These are phyloP conservation scores for Trachythela sp. DNA, from an alignment of 64 coral and sea anemone genomes.

Conservation along the genomic window DNA sequence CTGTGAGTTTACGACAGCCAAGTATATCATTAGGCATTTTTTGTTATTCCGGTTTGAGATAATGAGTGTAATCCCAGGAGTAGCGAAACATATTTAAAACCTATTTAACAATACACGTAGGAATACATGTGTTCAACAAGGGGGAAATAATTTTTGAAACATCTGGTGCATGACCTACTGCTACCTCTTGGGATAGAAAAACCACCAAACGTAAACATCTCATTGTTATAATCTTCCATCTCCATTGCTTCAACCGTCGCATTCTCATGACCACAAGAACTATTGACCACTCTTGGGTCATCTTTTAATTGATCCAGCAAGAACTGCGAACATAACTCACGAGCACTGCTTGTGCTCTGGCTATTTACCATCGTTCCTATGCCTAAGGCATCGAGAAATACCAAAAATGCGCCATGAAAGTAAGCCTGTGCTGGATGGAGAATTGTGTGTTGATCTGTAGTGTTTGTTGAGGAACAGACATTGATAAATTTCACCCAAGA, in stretches of 20 bases:
- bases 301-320: neutral
- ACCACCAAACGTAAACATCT: slow-evolving; percentile 70
- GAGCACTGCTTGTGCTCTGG: neutral
- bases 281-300: neutral
- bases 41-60: too few relatives aligned
- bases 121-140: too few relatives aligned
- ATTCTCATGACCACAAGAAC: neutral
- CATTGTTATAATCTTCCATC: neutral
- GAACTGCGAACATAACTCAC: neutral
- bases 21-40: too few relatives aligned
- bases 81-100: too few relatives aligned
- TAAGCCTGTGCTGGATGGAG: slow-evolving; percentile 64
- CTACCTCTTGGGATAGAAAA: slow-evolving; percentile 84
- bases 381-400: slow-evolving; percentile 86
- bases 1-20: too few relatives aligned
- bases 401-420: slow-evolving; percentile 80
- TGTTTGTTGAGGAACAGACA: slow-evolving; percentile 42
- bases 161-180: too few relatives aligned
- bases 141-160: too few relatives aligned
- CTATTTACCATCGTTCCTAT: slow-evolving; percentile 36
- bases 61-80: too few relatives aligned
- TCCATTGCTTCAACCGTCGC: neutral
- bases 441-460: neutral
- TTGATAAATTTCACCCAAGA: slow-evolving; percentile 96
- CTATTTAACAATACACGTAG: too few relatives aligned